Evolutionary conservation across 2,888 invertebrate species (phyloP).

Genomic region (Dorcus hopei): DNA sequence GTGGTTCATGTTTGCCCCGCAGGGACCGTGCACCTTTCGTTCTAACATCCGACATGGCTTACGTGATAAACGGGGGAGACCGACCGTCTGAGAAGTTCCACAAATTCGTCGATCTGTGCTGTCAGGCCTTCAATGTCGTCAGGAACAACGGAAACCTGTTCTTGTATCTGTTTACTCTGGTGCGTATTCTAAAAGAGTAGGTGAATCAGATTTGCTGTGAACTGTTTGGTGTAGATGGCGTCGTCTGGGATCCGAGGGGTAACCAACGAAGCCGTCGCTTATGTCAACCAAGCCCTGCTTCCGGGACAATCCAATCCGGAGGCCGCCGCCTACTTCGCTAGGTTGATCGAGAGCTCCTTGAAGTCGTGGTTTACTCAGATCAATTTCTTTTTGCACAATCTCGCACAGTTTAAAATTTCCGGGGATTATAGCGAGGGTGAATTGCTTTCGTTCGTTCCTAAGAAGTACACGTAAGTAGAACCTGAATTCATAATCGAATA

Average conservation of each 20-base stretch:
- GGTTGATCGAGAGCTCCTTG: slow-evolving; percentile 92
- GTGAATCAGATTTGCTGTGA: background rate
- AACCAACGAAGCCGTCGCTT: slow-evolving; percentile 84
- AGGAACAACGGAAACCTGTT: slow-evolving; percentile 87
- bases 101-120: slow-evolving; percentile 97
- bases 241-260: slow-evolving; percentile 90
- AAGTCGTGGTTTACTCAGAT: slow-evolving; percentile 93
- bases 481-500: slow-evolving; percentile 4
- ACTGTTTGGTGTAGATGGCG: slow-evolving; percentile 67
- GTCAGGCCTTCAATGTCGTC: slow-evolving; percentile 94
- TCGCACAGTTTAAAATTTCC: slow-evolving; percentile 88
- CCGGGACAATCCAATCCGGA: slow-evolving; percentile 90
- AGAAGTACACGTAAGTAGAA: slow-evolving; percentile 80
- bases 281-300: slow-evolving; percentile 85
- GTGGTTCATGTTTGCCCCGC: slow-evolving; percentile 18
- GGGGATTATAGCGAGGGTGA: slow-evolving; percentile 81
- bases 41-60: slow-evolving; percentile 97
- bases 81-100: slow-evolving; percentile 91
- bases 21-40: slow-evolving; percentile 98
- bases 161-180: slow-evolving; percentile 86
- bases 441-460: slow-evolving; percentile 88
- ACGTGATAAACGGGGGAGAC: slow-evolving; percentile 98
- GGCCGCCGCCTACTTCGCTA: slow-evolving; percentile 92
- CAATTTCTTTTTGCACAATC: slow-evolving; percentile 96
- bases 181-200: slow-evolving; percentile 49